Evolutionary conservation across 2,113 vertebrate genomes (phyloP).

Genomic region (Antigone vipio): DNA sequence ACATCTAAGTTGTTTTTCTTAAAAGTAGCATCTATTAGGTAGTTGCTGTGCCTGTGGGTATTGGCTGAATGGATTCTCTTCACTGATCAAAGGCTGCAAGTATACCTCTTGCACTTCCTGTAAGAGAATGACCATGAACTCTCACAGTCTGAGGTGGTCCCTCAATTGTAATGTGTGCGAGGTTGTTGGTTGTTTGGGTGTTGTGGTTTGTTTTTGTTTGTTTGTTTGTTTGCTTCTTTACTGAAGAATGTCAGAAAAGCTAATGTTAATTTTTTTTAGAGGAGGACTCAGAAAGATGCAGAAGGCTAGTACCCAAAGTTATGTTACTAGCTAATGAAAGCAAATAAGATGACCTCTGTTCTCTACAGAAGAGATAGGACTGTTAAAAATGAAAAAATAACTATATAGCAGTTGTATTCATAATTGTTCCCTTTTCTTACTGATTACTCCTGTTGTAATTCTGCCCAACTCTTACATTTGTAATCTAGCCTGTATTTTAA

Average conservation of each 20-base stretch:
- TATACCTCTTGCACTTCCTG: background rate
- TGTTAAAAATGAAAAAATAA: background rate
- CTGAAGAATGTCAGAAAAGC: background rate
- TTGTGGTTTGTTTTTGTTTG: background rate
- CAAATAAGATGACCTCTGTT: background rate
- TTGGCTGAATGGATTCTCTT: background rate
- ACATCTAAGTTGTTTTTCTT: background rate
- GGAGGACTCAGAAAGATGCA: background rate
- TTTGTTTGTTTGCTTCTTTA: background rate
- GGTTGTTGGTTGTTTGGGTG: background rate
- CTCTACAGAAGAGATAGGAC: background rate
- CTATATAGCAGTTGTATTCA: background rate
- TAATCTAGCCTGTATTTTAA: background rate
- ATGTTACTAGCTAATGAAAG: background rate
- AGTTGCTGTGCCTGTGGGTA: background rate
- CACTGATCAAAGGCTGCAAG: background rate
- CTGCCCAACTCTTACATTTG: background rate
- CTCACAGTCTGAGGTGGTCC: background rate
- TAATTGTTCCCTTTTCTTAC: background rate
- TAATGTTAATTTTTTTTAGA: background rate
- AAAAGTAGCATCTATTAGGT: background rate
- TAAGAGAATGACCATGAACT: background rate
- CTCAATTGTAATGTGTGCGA: rapidly evolving
- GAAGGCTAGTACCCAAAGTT: background rate
- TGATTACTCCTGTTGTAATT: background rate